Conservation (phyloP, 1,140 invertebrate species). For the Drosophila saltans region DNA sequence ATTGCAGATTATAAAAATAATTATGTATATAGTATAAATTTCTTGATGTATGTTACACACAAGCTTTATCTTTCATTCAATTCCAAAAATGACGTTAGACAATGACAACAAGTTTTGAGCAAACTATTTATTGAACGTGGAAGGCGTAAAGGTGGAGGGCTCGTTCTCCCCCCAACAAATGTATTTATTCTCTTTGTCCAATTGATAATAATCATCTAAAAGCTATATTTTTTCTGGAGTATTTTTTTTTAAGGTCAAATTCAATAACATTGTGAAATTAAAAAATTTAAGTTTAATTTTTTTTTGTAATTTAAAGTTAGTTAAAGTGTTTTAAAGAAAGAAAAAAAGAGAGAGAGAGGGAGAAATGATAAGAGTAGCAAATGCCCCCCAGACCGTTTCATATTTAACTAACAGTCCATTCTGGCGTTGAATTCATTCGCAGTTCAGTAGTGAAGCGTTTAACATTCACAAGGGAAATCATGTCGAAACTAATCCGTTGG, state of each 20-base stretch:
- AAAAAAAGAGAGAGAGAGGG: background rate
- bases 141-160: conserved; percentile 23
- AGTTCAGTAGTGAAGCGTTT: conserved; percentile 25
- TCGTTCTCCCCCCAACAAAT: conserved; percentile 20
- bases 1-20: too few species aligned
- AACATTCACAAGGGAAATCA: conserved; percentile 20
- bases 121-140: conserved; percentile 15
- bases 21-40: background rate
- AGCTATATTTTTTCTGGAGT: conserved; percentile 32
- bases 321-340: background rate
- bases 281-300: conserved; percentile 15
- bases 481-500: conserved; percentile 85
- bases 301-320: too few species aligned
- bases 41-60: background rate
- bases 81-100: conserved; percentile 7
- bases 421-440: conserved; percentile 23
- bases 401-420: conserved; percentile 44
- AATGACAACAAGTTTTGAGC: conserved; percentile 34
- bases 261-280: conserved; percentile 65
- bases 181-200: background rate
- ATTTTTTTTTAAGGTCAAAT: conserved; percentile 40
- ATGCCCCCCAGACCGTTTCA: background rate
- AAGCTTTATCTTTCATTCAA: background rate
- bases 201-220: conserved; percentile 16
- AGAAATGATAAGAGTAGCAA: conserved; percentile 29